These are phyloP conservation scores for Heteromormyrus szaboi DNA, from an alignment of 2,797 vertebrate genomes.

Conservation along the genomic window DNA sequence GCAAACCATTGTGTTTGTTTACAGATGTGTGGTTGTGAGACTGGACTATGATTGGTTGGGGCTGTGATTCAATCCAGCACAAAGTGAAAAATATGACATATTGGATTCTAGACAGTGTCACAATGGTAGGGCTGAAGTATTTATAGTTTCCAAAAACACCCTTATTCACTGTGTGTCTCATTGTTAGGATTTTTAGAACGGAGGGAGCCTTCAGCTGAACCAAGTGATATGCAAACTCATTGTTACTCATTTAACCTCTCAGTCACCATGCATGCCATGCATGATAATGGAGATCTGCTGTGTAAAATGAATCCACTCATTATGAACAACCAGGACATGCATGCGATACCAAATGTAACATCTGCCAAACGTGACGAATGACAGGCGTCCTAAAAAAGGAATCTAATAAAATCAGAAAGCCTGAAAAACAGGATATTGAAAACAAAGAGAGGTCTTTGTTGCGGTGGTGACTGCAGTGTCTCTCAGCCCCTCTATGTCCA, in stretches of 20 bases:
- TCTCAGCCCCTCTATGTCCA: background rate
- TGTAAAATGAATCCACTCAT: background rate
- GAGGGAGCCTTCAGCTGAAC: background rate
- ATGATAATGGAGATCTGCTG: background rate
- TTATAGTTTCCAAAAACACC: background rate
- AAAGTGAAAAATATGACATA: background rate
- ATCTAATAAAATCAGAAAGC: background rate
- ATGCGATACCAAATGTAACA: background rate
- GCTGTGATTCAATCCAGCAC: background rate
- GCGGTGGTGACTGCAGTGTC: background rate
- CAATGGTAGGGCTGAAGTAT: background rate
- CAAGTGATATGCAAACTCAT: background rate
- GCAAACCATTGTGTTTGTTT: background rate
- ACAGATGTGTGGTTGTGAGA: background rate
- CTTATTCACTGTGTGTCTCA: background rate
- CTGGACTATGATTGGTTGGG: background rate
- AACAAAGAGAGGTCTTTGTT: background rate
- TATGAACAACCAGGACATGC: background rate
- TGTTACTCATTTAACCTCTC: slow-evolving; percentile 9
- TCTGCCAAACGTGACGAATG: background rate
- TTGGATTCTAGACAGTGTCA: background rate
- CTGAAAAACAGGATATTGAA: background rate
- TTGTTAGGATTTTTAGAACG: background rate
- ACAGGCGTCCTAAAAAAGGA: background rate
- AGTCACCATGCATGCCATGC: background rate